Conservation (phyloP, 2,888 invertebrate genomes). For the Penaeus monodon region DNA sequence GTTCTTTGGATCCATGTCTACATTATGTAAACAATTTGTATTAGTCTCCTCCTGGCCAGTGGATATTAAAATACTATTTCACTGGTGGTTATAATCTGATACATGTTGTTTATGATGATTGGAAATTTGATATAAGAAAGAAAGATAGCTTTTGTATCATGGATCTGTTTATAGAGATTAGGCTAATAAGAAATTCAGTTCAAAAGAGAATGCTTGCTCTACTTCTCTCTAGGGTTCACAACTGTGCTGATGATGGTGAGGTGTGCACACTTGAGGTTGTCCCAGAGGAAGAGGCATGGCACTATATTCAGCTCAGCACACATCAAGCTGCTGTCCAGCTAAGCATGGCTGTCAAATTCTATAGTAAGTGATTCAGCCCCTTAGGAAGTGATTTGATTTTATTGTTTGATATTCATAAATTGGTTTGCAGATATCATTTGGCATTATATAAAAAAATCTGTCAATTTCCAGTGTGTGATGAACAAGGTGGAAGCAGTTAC, state of each 20-base stretch:
- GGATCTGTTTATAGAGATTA: too few species aligned
- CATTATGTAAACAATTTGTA: too few species aligned
- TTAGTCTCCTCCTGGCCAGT: too few species aligned
- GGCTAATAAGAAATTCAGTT: too few species aligned
- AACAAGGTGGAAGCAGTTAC: conserved; percentile 31
- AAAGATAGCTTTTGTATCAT: too few species aligned
- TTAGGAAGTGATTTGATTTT: too few species aligned
- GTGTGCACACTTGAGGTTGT: conserved; percentile 66
- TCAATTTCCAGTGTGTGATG: conserved; percentile 39
- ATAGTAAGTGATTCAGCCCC: conserved; percentile 29
- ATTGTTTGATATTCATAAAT: not conserved
- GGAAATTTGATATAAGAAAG: too few species aligned
- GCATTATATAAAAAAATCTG: not conserved
- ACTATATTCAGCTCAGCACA: conserved; percentile 52
- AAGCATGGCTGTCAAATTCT: conserved; percentile 42
- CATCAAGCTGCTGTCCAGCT: conserved; percentile 23
- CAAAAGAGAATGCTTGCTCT: too few species aligned
- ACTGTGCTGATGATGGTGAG: conserved; percentile 65
- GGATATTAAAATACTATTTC: not conserved
- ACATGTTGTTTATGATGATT: too few species aligned
- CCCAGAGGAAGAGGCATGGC: conserved; percentile 67
- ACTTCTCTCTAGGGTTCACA: conserved; percentile 22
- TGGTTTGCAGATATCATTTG: not conserved
- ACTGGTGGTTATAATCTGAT: not conserved
- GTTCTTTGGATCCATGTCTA: too few species aligned